Conservation (phyloP, 2,797 vertebrate genomes). For the Lutjanus argentimaculatus region DNA sequence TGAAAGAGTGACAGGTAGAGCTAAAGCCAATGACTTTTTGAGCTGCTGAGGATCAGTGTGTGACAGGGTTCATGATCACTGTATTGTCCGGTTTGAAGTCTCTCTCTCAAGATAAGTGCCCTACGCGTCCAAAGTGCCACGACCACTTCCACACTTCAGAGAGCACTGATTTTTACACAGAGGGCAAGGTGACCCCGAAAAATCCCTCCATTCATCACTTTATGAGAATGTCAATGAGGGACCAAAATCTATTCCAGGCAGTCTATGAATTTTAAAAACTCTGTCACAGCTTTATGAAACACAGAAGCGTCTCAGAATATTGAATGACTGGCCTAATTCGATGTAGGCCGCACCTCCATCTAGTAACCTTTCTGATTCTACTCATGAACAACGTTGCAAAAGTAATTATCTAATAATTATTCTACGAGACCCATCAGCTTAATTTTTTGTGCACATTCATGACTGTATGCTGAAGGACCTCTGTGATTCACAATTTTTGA, state of each 20-base stretch:
- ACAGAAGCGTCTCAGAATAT: neutral
- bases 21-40: conserved; percentile 18
- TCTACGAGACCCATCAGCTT: no score
- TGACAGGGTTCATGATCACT: neutral
- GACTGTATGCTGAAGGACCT: no score
- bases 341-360: neutral
- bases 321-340: neutral
- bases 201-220: neutral
- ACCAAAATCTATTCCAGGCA: neutral
- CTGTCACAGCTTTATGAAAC: neutral
- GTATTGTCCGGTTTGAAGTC: conserved; percentile 12
- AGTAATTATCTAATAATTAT: no score
- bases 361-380: neutral
- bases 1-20: neutral
- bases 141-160: neutral
- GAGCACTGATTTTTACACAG: conserved; percentile 2
- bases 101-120: conserved; percentile 11
- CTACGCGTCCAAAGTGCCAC: neutral
- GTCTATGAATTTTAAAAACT: neutral
- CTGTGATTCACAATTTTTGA: no score
- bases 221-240: neutral
- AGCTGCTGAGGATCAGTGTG: neutral
- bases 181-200: conserved; percentile 3
- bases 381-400: neutral
- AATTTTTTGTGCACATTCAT: no score